Percentiles rank a stretch among this genome's conserved stretches.
These are phyloP conservation scores for Oscheius sp. DNA, from an alignment of 1,140 invertebrate genomes.

Conservation along the genomic window DNA sequence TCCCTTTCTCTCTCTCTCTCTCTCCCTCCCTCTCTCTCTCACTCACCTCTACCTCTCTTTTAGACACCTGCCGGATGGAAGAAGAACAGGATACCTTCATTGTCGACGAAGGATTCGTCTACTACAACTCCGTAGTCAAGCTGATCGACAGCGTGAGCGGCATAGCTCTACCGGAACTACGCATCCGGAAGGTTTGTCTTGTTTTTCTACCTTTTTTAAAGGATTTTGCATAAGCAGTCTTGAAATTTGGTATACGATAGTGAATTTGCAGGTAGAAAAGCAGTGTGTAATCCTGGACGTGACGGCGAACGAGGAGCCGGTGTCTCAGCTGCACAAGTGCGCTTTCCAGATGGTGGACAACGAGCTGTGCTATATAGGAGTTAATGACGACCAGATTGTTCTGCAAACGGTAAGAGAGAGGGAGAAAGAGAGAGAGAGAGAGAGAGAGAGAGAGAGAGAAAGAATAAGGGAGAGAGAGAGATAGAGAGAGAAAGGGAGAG, in stretches of 20 bases:
- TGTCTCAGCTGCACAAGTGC: conserved; percentile 93
- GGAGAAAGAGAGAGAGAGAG: too few species aligned
- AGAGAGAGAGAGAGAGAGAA: too few species aligned
- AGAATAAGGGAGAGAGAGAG: too few species aligned
- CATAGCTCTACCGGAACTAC: conserved; percentile 91
- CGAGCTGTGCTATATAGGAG: conserved; percentile 94
- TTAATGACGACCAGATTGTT: conserved; percentile 97
- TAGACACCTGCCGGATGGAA: conserved; percentile 3
- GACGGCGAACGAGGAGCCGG: conserved; percentile 89
- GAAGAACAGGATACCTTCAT: conserved; percentile 36
- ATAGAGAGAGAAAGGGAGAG: too few species aligned
- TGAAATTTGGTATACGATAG: too few species aligned
- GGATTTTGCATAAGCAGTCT: too few species aligned
- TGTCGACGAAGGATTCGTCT: conserved; percentile 87
- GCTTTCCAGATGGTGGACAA: conserved; percentile 97
- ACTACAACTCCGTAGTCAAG: conserved; percentile 96
- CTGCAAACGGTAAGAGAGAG: conserved; percentile 78
- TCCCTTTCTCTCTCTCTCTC: too few species aligned
- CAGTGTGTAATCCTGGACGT: conserved; percentile 90
- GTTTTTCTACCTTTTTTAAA: background rate
- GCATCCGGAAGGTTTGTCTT: conserved; percentile 81
- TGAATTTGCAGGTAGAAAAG: conserved; percentile 87
- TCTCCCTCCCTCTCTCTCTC: background rate
- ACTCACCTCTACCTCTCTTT: background rate
- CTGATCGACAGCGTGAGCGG: conserved; percentile 97